Evolutionary conservation across 2,113 vertebrate species (phyloP).

Genomic region (Ranitomeya imitator): DNA sequence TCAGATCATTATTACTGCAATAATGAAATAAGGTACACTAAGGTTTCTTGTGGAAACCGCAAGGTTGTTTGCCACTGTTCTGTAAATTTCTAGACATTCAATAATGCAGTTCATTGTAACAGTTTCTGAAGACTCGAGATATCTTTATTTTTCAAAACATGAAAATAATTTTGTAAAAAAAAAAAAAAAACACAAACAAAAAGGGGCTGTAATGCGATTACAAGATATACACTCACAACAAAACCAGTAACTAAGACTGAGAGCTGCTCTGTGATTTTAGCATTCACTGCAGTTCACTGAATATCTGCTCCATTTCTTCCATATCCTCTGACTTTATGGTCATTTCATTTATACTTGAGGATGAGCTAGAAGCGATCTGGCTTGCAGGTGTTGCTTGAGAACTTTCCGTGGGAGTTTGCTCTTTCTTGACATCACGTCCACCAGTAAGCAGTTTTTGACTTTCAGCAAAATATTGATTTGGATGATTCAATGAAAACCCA

Average conservation of each 20-base stretch:
- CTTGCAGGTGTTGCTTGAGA: constrained; percentile 66
- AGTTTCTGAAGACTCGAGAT: not conserved
- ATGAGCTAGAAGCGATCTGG: constrained; percentile 62
- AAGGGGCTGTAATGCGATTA: not conserved
- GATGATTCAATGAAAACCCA: constrained; percentile 91
- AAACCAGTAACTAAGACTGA: not conserved
- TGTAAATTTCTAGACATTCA: not conserved
- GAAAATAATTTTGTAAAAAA: not conserved
- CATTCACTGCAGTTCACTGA: constrained; percentile 74
- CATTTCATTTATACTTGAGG: constrained; percentile 59
- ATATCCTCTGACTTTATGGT: constrained; percentile 69
- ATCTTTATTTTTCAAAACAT: not conserved
- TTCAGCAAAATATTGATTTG: constrained; percentile 96
- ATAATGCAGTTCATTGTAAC: not conserved
- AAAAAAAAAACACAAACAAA: not conserved
- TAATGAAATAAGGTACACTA: no score
- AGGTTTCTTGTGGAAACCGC: no score
- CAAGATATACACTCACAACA: not conserved
- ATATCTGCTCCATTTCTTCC: constrained; percentile 83
- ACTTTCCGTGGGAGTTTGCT: constrained; percentile 70
- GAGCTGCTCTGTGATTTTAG: constrained; percentile 50
- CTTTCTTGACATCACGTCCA: constrained; percentile 82
- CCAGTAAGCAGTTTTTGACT: constrained; percentile 77
- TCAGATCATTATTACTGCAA: no score
- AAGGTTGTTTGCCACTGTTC: not conserved